phyloP scores from a whole-genome alignment of 1,140 invertebrate species.

The Drosophila setifemur region DNA sequence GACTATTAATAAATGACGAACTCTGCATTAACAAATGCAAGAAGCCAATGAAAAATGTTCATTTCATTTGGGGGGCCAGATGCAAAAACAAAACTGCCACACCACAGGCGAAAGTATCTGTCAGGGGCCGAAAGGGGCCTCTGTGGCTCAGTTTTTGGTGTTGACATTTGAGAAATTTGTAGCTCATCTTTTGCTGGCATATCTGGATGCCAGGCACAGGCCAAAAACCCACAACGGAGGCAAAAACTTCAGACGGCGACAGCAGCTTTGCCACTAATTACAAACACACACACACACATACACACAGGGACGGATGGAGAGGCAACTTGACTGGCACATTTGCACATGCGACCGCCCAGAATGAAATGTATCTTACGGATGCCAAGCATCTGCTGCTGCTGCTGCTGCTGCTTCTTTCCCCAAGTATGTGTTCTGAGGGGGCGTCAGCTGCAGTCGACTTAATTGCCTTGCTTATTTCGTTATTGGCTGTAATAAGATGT shows the following conservation, averaged over 20 bases:
- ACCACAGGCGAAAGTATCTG: conserved; percentile 54
- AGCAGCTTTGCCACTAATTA: conserved; percentile 67
- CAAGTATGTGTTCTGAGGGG: conserved; percentile 26
- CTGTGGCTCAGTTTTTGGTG: conserved; percentile 59
- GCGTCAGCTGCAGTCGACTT: conserved; percentile 51
- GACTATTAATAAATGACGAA: conserved; percentile 73
- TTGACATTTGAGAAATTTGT: conserved; percentile 82
- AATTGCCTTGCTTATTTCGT: conserved; percentile 68
- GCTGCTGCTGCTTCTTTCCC: neutral
- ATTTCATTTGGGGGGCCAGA: conserved; percentile 55
- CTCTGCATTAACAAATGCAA: conserved; percentile 67
- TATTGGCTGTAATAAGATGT: conserved; percentile 73
- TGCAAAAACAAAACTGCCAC: conserved; percentile 49
- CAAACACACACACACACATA: conserved; percentile 36
- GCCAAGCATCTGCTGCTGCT: conserved; percentile 30
- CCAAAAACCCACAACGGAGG: conserved; percentile 31
- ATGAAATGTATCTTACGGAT: conserved; percentile 63
- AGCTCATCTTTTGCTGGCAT: conserved; percentile 78
- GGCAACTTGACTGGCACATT: conserved; percentile 36
- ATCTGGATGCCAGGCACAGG: conserved; percentile 64
- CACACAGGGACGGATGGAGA: conserved; percentile 4
- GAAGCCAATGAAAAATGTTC: conserved; percentile 64
- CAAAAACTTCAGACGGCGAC: conserved; percentile 68
- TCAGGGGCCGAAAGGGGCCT: conserved; percentile 32
- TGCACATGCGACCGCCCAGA: conserved; percentile 39